These are phyloP conservation scores for Pristionchus exspectatus DNA, from an alignment of 2,888 invertebrate species.

Conservation along the genomic window DNA sequence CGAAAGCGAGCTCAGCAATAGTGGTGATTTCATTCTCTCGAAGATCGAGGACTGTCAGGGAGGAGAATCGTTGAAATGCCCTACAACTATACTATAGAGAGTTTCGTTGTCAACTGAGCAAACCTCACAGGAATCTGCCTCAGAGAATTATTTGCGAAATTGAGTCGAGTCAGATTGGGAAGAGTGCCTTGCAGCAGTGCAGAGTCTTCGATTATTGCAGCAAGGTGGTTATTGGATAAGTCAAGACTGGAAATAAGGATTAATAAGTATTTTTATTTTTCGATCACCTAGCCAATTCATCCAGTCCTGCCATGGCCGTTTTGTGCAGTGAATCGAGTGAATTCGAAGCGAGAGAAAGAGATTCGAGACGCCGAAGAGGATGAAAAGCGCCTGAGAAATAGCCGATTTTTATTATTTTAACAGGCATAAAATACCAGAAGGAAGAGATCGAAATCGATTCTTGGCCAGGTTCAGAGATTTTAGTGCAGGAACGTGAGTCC, in stretches of 20 bases:
- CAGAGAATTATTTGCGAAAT: conserved; percentile 50
- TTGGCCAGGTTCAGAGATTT: conserved; percentile 29
- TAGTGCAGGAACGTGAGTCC: conserved; percentile 19
- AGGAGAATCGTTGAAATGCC: conserved; percentile 50
- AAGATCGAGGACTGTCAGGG: conserved; percentile 43
- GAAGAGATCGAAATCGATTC: conserved; percentile 52
- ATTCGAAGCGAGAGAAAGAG: conserved; percentile 43
- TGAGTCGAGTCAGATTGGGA: conserved; percentile 25
- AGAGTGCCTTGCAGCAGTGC: conserved; percentile 52
- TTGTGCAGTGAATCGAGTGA: conserved; percentile 47
- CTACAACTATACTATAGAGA: neutral
- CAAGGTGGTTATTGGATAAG: conserved; percentile 47
- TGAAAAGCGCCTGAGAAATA: conserved; percentile 42
- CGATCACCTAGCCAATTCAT: conserved; percentile 26
- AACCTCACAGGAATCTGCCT: conserved; percentile 52
- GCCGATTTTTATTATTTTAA: no score
- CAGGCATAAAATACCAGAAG: conserved; percentile 13
- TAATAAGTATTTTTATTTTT: neutral
- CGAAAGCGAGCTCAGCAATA: conserved; percentile 45
- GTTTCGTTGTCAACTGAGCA: neutral
- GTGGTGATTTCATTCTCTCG: conserved; percentile 34
- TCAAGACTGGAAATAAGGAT: conserved; percentile 23
- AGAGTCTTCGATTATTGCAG: conserved; percentile 46
- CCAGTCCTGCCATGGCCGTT: conserved; percentile 56
- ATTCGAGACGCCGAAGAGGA: conserved; percentile 49